Base-by-base conservation (phyloP, 2,113 vertebrate genomes). In the Brachionichthys hirsutus region DNA sequence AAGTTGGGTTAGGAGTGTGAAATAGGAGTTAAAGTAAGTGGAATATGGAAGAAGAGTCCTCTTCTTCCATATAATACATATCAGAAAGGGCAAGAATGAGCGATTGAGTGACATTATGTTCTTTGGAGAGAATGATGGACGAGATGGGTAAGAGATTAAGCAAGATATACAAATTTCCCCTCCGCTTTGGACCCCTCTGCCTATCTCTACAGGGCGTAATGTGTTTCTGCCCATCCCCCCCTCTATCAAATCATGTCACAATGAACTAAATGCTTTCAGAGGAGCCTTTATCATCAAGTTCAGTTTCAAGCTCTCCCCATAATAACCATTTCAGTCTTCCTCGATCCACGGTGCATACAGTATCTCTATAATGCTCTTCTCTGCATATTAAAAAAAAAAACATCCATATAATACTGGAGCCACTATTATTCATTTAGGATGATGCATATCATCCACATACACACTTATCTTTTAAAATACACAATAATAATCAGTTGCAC, bases 181-280 rank as follows among this genome's bases (percentile, higher is more conserved):
- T 17, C 48, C 24, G 34, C 17, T 56, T 55, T 36, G 17, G 15
- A 38, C 19, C 41, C 2, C 9, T 63, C 44, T 56, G 14, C 51
- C 58, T 54, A 11, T 49, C 20, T 52, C 13, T 45, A 47, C 43
- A 35, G n/a, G 10, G 4, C 46, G 18, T 48, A 22, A 46, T 46
- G 34, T 12, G 14, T 53, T 55, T 16, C 47, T 46, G 46, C 35
- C 3, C 55, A 41, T 81, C 78, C 70, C 78, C 63, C 43, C 64
- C 15, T 46, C 49, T 76, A 59, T 76, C 67, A 57, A 65, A 56
- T 65, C 17, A 46, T 57, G 62, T 15, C 60, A 46, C 45, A 10
- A 34, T 49, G 55, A 77, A 61, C 45, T 67, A 34, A 53, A 19
- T 19, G 52, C 49, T 47, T 46, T 22, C 15, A 62, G 57, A 51